Percentiles rank a stretch among this genome's conserved stretches.
phyloP scores from a whole-genome alignment of 2,888 invertebrate species.

The Hirtodrosophila histrioides region DNA sequence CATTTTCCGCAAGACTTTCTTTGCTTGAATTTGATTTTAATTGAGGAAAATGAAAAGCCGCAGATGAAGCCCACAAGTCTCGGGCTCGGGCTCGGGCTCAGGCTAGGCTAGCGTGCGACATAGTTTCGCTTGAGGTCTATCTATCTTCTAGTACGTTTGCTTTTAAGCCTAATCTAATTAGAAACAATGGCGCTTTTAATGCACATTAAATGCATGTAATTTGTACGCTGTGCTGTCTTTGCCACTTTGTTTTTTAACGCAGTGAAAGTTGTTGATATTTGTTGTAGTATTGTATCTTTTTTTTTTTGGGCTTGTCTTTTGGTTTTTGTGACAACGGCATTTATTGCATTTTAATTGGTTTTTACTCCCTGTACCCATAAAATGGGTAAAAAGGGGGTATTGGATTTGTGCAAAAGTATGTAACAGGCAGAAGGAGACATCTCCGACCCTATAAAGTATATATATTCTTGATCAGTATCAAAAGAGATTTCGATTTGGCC shows the following conservation, averaged over 20 bases:
- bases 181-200: conserved; percentile 67
- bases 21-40: conserved; percentile 65
- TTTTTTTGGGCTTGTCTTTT: conserved; percentile 53
- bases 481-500: too few relatives aligned
- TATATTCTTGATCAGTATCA: too few relatives aligned
- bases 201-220: conserved; percentile 71
- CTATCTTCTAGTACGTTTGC: conserved; percentile 41
- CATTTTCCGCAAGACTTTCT: conserved; percentile 56
- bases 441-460: too few relatives aligned
- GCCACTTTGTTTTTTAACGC: conserved; percentile 44
- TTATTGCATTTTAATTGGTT: conserved; percentile 66
- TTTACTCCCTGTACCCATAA: too few relatives aligned
- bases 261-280: conserved; percentile 68
- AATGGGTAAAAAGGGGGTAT: too few relatives aligned
- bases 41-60: conserved; percentile 50
- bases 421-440: too few relatives aligned
- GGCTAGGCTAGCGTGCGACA: conserved; percentile 65
- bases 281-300: conserved; percentile 5
- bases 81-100: conserved; percentile 4
- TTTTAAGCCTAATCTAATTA: conserved; percentile 72
- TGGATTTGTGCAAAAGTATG: too few relatives aligned
- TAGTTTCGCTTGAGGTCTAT: conserved; percentile 61
- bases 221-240: conserved; percentile 34
- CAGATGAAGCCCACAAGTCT: conserved; percentile 18
- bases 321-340: conserved; percentile 40